Evolutionary conservation across 1,140 invertebrate genomes (phyloP), one percentile per base, ranked within the genome.

Genomic region (Amphibalanus amphitrite): DNA sequence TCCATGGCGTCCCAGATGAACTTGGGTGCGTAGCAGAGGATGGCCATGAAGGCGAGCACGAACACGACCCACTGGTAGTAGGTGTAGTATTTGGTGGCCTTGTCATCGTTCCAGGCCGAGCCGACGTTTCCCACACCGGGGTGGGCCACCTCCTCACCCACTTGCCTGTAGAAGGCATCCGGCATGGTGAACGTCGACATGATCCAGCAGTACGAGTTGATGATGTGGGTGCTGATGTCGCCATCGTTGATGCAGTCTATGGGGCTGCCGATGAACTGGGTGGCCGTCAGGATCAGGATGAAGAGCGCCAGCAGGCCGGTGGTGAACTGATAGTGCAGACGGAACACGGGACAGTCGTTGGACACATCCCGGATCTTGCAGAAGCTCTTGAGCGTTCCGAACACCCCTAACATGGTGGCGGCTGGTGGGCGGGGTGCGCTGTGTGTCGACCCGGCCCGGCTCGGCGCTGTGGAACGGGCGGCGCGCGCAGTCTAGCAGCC

Each of bases 1-100:
- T 92, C 89, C 83, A 87, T 90, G 29, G 85, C 83, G 76, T 91
- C 88, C 95, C 95, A 97, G 8, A 97, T 79, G 81, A 92, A 93
- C 80, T 95, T 93, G 3, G 95, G 95, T 29, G 92, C 86, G 80
- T 98, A 97, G 81, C 96, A 98, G 76, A 95, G 84, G 74, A 95
- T 83, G 0, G 92, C 95, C 74, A 80, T 78, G 68, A 82, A 75
- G 29, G 78, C 80, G 23, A 83, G 75, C 69, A 82, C 79, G 73
- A 82, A 82, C 64, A 80, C 79, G 25, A 82, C 82, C 81, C 81
- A 83, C 76, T 82, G 81, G 74, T 83, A 82, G 75, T 82, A 82
- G 75, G 76, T 79, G 69, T 78, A 77, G 72, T 75, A 74, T 29
- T 75, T 74, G 25, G 59, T 73, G 64, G 74, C 74, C 8, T 75